Evolutionary conservation across 1,140 invertebrate species (phyloP).

Genomic region (Daktulosphaira vitifoliae): DNA sequence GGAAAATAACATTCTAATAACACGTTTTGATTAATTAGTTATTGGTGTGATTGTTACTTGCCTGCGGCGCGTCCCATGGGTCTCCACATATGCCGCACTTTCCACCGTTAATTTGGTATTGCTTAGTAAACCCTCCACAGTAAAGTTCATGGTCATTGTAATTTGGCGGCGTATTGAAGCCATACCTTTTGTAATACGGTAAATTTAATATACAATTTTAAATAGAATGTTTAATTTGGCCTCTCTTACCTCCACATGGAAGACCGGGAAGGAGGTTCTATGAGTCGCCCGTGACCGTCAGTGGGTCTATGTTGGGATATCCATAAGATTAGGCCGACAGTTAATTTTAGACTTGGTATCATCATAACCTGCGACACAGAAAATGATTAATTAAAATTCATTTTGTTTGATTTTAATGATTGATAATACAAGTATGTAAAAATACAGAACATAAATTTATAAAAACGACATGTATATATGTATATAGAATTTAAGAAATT

Average conservation of each 20-base stretch:
- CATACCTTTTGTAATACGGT: conserved; percentile 43
- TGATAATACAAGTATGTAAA: too few relatives aligned
- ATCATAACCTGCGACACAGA: conserved; percentile 1
- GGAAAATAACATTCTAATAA: too few relatives aligned
- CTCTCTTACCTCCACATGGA: conserved; percentile 58
- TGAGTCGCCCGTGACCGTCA: conserved; percentile 60
- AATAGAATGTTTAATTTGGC: background rate
- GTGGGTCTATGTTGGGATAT: background rate
- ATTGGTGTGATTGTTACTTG: too few relatives aligned
- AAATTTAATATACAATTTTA: background rate
- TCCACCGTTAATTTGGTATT: conserved; percentile 61
- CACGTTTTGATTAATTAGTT: too few relatives aligned
- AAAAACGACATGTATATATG: too few relatives aligned
- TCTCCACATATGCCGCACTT: conserved; percentile 86
- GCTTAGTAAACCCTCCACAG: conserved; percentile 74
- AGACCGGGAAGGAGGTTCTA: conserved; percentile 74
- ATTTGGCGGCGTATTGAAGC: conserved; percentile 54
- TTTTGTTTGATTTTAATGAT: too few relatives aligned
- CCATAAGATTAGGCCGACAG: conserved; percentile 11
- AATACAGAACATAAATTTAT: too few relatives aligned
- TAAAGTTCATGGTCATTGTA: conserved; percentile 86
- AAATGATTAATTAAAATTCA: too few relatives aligned
- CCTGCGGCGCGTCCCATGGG: conserved; percentile 58
- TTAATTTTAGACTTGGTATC: conserved; percentile 3
- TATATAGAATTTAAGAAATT: too few relatives aligned